These are phyloP conservation scores for Ochotona curzoniae DNA, from an alignment of 2,113 vertebrate species.

Conservation along the genomic window DNA sequence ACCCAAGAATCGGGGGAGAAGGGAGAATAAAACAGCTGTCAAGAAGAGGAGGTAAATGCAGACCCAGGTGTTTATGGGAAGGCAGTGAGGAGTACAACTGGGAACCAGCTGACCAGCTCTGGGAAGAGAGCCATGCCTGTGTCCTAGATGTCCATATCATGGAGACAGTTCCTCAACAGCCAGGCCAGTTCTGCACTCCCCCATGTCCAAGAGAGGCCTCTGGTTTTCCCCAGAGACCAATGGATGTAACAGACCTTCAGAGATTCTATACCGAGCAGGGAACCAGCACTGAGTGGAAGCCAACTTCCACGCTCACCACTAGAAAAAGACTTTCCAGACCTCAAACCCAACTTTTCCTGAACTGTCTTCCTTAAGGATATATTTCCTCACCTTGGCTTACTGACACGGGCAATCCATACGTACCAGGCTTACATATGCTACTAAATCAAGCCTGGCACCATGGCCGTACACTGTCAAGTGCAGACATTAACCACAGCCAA, in stretches of 20 bases:
- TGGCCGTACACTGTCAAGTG: not conserved
- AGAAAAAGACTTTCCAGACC: not conserved
- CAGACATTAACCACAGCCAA: not conserved
- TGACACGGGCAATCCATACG: not conserved
- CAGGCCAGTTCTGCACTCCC: not conserved
- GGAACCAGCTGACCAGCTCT: not conserved
- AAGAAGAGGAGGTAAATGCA: not conserved
- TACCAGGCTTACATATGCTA: not conserved
- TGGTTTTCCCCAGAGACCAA: not conserved
- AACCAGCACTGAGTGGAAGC: not conserved
- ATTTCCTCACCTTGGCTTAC: not conserved
- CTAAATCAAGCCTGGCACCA: not conserved
- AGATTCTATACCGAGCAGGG: not conserved
- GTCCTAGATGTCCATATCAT: not conserved
- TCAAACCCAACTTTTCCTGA: not conserved
- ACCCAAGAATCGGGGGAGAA: not conserved
- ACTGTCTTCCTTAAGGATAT: not conserved
- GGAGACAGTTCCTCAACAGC: not conserved
- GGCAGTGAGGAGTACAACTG: not conserved
- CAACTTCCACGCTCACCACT: not conserved
- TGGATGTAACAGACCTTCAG: not conserved
- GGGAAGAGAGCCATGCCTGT: not conserved
- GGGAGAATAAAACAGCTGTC: too few species aligned
- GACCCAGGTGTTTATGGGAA: not conserved
- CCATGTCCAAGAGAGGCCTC: accelerated